Base-by-base conservation (phyloP, 1,140 invertebrate species). In the Aphis gossypii region DNA sequence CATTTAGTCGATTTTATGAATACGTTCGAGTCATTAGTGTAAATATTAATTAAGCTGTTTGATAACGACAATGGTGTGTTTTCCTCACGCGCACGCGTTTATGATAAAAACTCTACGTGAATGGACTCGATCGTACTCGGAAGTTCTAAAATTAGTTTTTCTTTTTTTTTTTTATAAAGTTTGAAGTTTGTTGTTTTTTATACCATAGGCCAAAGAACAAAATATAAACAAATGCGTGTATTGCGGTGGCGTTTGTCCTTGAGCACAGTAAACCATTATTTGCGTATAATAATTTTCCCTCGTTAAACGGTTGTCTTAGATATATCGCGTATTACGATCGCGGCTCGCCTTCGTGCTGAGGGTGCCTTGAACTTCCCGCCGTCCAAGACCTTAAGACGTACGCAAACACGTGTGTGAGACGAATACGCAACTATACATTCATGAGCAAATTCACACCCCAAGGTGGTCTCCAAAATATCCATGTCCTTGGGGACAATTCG, bases 21-120 rank as follows among this genome's bases (percentile, higher is more conserved):
- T 89, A 89, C 48, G n/a, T 51, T 35, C 41, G 30, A 46, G 84
- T 87, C 30, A 87, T 46, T 87, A 54, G 18, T 51, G 87, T n/a
- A 54, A 54, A 88, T n/a, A 76, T 88, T 88, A 88, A 88, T 88
- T 76, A 76, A 54, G 87, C n/a, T 20, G 87, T 88, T 88, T 88
- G 87, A 88, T 88, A 88, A 88, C 46, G 21, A 23, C 87, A 35
- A 35, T n/a, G 84, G 44, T 30, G n/a, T 23, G 87, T 54, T 54
- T 48, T 20, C 48, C n/a, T 35, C 6, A 51, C n/a, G 46, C 30
- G 21, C 76, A 38, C 76, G 60, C 76, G 76, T 38, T 38, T 38
- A 41, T 56, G 48, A 89, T 48, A 54, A 90, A 23, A 90, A 41
- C 20, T 6, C 8, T 56, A 23, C 21, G 18, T 89, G 18, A 51